These are phyloP conservation scores for Parelbella ahira DNA, from an alignment of 2,888 invertebrate genomes.

Conservation along the genomic window DNA sequence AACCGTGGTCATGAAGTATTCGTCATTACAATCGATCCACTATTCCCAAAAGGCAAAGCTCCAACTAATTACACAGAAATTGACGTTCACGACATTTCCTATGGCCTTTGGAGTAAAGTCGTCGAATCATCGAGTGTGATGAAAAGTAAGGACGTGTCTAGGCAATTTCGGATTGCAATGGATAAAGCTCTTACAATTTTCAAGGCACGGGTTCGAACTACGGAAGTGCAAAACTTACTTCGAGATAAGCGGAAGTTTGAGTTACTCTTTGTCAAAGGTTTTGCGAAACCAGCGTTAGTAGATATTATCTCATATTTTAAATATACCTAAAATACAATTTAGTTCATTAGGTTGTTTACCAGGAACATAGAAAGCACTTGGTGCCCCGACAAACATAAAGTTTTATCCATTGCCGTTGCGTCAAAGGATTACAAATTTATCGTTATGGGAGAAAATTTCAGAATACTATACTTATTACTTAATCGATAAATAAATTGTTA, in stretches of 20 bases:
- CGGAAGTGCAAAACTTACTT: not conserved
- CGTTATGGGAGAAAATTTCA: not conserved
- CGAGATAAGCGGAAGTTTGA: constrained; percentile 28
- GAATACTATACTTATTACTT: not conserved
- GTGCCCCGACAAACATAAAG: constrained; percentile 34
- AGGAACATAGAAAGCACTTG: constrained; percentile 28
- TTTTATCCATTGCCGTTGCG: constrained; percentile 30
- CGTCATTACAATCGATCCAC: not conserved
- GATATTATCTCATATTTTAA: constrained; percentile 32
- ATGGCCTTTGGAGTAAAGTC: too few species aligned
- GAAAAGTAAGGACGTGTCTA: not conserved
- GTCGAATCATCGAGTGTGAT: not conserved
- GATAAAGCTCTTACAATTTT: not conserved
- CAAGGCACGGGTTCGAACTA: not conserved
- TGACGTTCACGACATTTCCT: too few species aligned
- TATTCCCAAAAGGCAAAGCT: not conserved
- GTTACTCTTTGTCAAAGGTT: constrained; percentile 24
- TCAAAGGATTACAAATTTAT: not conserved
- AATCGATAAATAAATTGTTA: constrained; percentile 14
- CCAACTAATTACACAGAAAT: not conserved
- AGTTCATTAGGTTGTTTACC: constrained; percentile 27
- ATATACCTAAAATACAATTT: constrained; percentile 31
- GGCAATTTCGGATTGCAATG: not conserved
- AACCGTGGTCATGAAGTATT: not conserved
- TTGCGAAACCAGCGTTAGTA: not conserved